Conservation (phyloP, 2,113 vertebrate genomes). For the Uria aalge region DNA sequence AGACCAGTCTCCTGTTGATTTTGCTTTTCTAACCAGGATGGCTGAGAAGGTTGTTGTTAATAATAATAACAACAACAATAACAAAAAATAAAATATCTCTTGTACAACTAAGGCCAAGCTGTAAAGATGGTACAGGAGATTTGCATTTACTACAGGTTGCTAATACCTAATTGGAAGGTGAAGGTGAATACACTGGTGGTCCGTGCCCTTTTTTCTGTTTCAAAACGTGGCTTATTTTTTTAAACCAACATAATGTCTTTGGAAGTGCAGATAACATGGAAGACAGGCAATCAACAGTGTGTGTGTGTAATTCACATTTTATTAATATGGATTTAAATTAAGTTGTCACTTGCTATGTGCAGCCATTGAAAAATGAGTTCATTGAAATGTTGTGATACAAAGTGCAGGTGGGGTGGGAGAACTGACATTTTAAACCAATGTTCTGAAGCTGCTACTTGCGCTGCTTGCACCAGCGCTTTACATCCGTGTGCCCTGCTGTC, state of each 20-base stretch:
- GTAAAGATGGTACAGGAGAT: not conserved
- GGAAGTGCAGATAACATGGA: not conserved
- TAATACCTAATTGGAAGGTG: not conserved
- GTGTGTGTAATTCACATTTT: not conserved
- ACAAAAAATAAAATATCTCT: not conserved
- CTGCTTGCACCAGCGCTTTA: not conserved
- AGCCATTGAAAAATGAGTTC: constrained; percentile 23
- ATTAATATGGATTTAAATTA: constrained; percentile 37
- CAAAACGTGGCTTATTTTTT: not conserved
- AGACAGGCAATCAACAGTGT: not conserved
- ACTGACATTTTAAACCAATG: not conserved
- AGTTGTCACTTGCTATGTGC: not conserved
- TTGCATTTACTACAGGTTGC: not conserved
- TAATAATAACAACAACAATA: not conserved
- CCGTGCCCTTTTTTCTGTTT: not conserved
- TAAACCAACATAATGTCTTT: not conserved
- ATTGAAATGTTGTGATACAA: constrained; percentile 12
- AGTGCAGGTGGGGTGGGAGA: not conserved
- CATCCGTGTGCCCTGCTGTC: not conserved
- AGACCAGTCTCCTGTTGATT: constrained; percentile 12
- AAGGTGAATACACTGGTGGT: not conserved
- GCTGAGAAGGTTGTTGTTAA: not conserved
- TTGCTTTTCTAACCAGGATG: not conserved
- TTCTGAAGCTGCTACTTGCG: not conserved
- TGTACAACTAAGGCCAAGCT: not conserved